Conservation (phyloP, 1,140 invertebrate genomes). For the Onthophagus taurus region DNA sequence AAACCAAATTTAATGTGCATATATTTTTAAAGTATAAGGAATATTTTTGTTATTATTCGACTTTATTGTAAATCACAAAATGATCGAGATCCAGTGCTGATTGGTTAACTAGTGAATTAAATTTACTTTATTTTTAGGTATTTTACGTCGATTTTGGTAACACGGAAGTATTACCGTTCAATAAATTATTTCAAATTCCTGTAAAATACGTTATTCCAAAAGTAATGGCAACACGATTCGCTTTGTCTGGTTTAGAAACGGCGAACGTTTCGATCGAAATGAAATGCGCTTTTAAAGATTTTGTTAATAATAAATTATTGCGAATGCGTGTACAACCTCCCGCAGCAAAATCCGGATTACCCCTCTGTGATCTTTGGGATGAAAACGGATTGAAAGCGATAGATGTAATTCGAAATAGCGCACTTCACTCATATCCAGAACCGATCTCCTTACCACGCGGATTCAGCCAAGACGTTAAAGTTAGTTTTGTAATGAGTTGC, state of each 20-base stretch:
- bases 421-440: constrained; percentile 40
- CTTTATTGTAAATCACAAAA: no score
- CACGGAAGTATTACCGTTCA: constrained; percentile 54
- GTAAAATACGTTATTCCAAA: constrained; percentile 54
- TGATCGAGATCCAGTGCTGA: no score
- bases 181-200: constrained; percentile 63
- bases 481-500: constrained; percentile 60
- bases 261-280: constrained; percentile 54
- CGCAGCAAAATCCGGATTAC: constrained; percentile 56
- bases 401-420: constrained; percentile 31
- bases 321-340: constrained; percentile 52
- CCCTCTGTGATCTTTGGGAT: constrained; percentile 57
- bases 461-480: constrained; percentile 43
- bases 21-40: no score
- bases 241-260: constrained; percentile 56
- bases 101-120: no score
- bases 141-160: constrained; percentile 74
- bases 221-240: constrained; percentile 63
- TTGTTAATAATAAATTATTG: constrained; percentile 51
- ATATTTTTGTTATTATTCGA: no score
- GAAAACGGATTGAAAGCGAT: constrained; percentile 39
- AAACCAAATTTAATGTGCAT: no score
- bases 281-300: constrained; percentile 56
- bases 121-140: constrained; percentile 44
- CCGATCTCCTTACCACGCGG: constrained; percentile 40